Base-by-base conservation (phyloP, 2,113 vertebrate species). In the Synodontis membranacea region DNA sequence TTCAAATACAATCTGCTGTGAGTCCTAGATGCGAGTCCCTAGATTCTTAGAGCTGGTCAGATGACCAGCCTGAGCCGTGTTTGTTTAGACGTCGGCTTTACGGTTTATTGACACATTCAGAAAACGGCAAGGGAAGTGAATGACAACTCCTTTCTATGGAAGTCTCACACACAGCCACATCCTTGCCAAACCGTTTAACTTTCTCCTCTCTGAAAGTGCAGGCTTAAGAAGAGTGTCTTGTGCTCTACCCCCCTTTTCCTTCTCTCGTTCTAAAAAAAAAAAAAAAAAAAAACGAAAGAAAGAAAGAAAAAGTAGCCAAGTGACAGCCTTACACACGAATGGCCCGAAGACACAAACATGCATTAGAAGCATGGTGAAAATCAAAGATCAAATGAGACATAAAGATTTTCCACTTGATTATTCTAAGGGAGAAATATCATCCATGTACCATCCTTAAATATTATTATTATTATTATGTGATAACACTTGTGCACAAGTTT, bases 41-140 rank as follows among this genome's bases (percentile, higher is more conserved):
- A 28, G 56, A 82, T 48, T 21, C 34, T 70, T 44, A 46, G 52
- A 31, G n/a, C 54, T 25, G 72, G 54, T 75, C 48, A 70, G 72
- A 70, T 70, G 23, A 81, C 72, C 62, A 58, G 52, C 48, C 62
- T 39, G 80, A 79, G 54, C 37, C 31, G 15, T 88, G 84, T 88
- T 84, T 88, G 84, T 86, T 84, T 86, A 86, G 76, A 46, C 80
- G 62, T 50, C 76, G 50, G 84, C 80, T 89, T 89, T 86, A 83
- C 42, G 70, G 79, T 85, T 84, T 87, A 75, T 83, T 86, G 88
- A 80, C 83, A 87, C 78, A 46, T 68, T 87, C 78, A 37, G 74
- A 62, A 85, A 82, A 66, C 19, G 68, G 58, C 70, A 72, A 64
- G 68, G 78, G 52, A 78, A 75, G 58, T 60, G 75, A 87, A 83